phyloP scores from a whole-genome alignment of 1,140 invertebrate species.

The Bactericera cockerelli region DNA sequence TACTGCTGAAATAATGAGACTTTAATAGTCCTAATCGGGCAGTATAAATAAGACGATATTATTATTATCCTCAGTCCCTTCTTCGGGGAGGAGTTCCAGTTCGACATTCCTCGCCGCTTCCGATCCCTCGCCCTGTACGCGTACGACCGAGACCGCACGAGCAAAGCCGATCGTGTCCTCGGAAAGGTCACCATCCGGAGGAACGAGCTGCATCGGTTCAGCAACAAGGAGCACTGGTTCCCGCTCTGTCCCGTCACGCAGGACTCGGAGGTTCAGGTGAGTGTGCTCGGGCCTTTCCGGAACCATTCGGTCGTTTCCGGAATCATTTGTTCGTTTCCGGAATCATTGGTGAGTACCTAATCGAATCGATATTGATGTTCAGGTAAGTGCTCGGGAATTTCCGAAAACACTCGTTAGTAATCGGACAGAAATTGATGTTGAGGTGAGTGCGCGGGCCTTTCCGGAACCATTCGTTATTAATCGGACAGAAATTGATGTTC shows the following conservation, averaged over 20 bases:
- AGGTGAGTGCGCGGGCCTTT: no score
- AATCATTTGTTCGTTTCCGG: no score
- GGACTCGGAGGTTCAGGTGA: conserved; percentile 72
- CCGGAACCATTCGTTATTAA: no score
- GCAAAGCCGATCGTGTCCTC: conserved; percentile 70
- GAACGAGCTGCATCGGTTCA: conserved; percentile 68
- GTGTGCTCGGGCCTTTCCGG: conserved; percentile 1
- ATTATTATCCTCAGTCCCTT: conserved; percentile 48
- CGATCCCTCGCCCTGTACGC: conserved; percentile 74
- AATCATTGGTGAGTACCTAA: no score
- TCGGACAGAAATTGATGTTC: no score
- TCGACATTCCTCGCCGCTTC: conserved; percentile 76
- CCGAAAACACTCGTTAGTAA: no score
- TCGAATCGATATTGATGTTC: no score
- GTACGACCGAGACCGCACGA: conserved; percentile 58
- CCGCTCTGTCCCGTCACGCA: conserved; percentile 65
- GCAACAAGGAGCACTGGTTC: conserved; percentile 86
- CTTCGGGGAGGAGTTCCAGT: conserved; percentile 84
- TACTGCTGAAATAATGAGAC: no score
- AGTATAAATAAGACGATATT: not conserved
- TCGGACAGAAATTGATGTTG: no score
- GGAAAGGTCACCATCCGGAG: conserved; percentile 79
- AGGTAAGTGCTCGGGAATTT: no score
- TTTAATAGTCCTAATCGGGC: no score
- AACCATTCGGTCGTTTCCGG: not conserved